Conservation (phyloP, 2,888 invertebrate genomes). For the Dasysyrphus albostriatus region DNA sequence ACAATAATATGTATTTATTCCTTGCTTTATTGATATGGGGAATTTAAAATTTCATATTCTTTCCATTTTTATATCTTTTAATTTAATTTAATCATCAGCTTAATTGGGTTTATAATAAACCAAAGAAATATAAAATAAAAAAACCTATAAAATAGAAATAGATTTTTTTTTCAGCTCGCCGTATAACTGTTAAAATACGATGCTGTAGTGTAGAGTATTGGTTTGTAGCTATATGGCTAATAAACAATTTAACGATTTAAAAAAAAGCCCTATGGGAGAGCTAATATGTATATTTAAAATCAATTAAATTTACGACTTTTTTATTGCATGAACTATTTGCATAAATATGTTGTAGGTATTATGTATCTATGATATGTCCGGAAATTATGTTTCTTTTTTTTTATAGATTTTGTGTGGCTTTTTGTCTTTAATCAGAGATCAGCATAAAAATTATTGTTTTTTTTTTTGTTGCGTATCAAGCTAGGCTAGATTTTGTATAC, state of each 20-base stretch:
- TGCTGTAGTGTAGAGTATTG: background rate
- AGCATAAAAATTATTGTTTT: conserved; percentile 59
- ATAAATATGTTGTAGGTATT: conserved; percentile 1
- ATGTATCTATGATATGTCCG: conserved; percentile 23
- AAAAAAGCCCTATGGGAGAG: conserved; percentile 42
- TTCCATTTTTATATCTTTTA: conserved; percentile 31
- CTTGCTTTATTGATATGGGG: background rate
- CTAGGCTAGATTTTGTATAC: background rate
- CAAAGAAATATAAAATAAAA: conserved; percentile 22
- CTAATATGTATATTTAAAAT: conserved; percentile 62
- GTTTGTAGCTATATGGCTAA: background rate
- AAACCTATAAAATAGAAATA: conserved; percentile 53
- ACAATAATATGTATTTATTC: no score
- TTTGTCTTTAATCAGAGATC: conserved; percentile 49
- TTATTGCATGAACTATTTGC: conserved; percentile 69
- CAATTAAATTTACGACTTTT: conserved; percentile 72
- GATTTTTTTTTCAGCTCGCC: background rate
- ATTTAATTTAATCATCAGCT: conserved; percentile 65
- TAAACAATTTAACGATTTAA: conserved; percentile 1
- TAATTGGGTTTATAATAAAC: conserved; percentile 71
- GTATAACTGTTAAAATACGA: conserved; percentile 20
- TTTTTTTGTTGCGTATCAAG: conserved; percentile 11
- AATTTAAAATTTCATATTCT: conserved; percentile 41
- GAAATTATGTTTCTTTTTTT: conserved; percentile 28
- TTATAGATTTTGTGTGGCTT: conserved; percentile 10